Evolutionary conservation across 2,113 vertebrate species (phyloP), one percentile per base, ranked within the genome.

Genomic region (Eonycteris spelaea): DNA sequence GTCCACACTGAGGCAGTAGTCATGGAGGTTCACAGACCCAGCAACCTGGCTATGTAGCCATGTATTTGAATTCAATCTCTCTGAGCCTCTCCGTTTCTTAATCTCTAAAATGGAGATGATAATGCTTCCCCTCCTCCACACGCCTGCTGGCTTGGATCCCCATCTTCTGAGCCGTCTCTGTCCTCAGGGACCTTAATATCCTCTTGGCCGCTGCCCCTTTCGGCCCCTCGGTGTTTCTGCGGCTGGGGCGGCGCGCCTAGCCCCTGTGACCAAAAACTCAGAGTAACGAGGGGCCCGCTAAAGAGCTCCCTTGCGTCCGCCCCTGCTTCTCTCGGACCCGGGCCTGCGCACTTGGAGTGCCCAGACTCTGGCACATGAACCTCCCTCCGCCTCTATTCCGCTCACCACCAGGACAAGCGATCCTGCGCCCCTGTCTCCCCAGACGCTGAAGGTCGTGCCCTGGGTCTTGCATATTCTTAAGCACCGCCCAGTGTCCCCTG

Each of bases 71-170:
- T 14, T 9, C 15, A 57, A 40, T 3, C 19, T 57, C 75, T 79
- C 38, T 24, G 67, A 89, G 55, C 73, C 88, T 92, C 85, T 92
- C 85, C 51, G 53, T 53, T 84, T 95, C 33, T 33, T 85, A 40
- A 51, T 71, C 61, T 94, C 48, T 71, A 73, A 57, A 82, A 78
- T 11, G 51, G 43, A 38, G 12, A 18, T 8, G 87, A 65, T 55
- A 19, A 30, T 35, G 24, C 38, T 28, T 7, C 1, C n/a, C 45
- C 19, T 0, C 1, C 21, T 38, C 6, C 22, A 24, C 28, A 3
- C 0, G 0, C 14, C 48, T 24, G 0, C 43, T 35, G n/a, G n/a
- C n/a, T n/a, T n/a, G 14, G 5, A 12, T 53, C 24, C 30, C 51
- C n/a, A 11, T 30, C 28, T 2, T 18, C 22, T 33, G 6, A 55